Percentiles rank a stretch among this genome's conserved stretches.
These are phyloP conservation scores for Harpalus rufipes DNA, from an alignment of 2,888 invertebrate species.

Conservation along the genomic window DNA sequence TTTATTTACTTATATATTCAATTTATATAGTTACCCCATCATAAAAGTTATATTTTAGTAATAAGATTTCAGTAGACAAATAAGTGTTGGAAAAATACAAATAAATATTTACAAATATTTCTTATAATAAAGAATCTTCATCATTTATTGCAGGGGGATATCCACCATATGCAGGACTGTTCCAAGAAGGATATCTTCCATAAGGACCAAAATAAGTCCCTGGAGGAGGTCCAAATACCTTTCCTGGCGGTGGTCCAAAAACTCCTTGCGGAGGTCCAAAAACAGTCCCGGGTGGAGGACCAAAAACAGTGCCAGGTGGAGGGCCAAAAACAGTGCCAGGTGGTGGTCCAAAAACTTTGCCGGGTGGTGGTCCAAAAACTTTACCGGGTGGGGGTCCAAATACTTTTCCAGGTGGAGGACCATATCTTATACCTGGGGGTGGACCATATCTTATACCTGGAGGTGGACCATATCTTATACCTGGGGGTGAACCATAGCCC, in stretches of 20 bases:
- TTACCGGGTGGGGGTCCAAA: not conserved
- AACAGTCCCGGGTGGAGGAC: slow-evolving; percentile 1
- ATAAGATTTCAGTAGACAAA: no score
- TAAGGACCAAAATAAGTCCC: slow-evolving; percentile 38
- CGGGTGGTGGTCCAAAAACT: slow-evolving; percentile 23
- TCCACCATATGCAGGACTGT: slow-evolving; percentile 25
- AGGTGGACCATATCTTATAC: slow-evolving; percentile 8
- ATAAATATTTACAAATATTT: not conserved
- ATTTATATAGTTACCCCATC: no score
- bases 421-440: not conserved
- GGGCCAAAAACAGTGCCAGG: not conserved
- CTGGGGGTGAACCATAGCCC: not conserved
- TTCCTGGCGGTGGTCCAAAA: slow-evolving; percentile 49
- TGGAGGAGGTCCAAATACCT: slow-evolving; percentile 18
- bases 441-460: slow-evolving; percentile 18
- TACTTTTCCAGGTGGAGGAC: slow-evolving; percentile 1
- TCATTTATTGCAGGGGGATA: not conserved
- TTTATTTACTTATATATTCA: no score
- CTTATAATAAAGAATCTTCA: not conserved
- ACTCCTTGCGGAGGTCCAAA: slow-evolving; percentile 11
- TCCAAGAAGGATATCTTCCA: slow-evolving; percentile 42
- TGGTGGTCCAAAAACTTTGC: not conserved
- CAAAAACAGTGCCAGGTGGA: slow-evolving; percentile 25
- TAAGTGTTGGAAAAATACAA: no score
- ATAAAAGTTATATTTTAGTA: no score